Conservation (phyloP, 2,888 invertebrate genomes). For the Antheraea assamensis region DNA sequence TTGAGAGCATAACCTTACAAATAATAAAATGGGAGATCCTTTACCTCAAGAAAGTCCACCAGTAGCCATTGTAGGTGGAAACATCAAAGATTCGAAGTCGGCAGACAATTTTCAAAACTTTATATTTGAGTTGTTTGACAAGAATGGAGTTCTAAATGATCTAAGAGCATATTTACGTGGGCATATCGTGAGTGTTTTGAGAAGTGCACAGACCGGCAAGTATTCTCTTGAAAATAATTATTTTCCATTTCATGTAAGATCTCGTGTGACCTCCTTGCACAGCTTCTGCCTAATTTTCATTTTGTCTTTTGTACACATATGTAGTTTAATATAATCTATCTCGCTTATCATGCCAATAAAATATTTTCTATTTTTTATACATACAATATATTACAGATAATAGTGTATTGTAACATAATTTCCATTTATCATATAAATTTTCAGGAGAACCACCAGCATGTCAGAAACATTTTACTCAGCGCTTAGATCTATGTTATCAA, state of each 20-base stretch:
- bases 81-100: constrained; percentile 44
- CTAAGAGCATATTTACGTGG: constrained; percentile 82
- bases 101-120: constrained; percentile 81
- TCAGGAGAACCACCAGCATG: constrained; percentile 61
- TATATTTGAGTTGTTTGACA: constrained; percentile 82
- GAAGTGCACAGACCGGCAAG: constrained; percentile 70
- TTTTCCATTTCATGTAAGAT: not conserved
- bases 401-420: no score
- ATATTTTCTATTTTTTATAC: no score
- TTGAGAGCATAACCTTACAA: constrained; percentile 26
- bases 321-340: no score
- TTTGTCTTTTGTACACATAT: no score
- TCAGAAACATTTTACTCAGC: constrained; percentile 66
- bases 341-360: no score
- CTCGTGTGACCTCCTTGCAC: no score
- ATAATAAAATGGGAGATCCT: constrained; percentile 52
- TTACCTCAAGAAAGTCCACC: constrained; percentile 22
- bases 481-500: constrained; percentile 77
- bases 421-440: not conserved
- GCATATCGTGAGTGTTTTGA: constrained; percentile 81
- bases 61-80: constrained; percentile 34
- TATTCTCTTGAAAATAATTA: not conserved
- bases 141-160: constrained; percentile 82
- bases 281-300: no score
- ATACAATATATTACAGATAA: no score